These are phyloP conservation scores for Ctenosaura bakeri DNA, from an alignment of 2,797 vertebrate genomes.

Conservation along the genomic window DNA sequence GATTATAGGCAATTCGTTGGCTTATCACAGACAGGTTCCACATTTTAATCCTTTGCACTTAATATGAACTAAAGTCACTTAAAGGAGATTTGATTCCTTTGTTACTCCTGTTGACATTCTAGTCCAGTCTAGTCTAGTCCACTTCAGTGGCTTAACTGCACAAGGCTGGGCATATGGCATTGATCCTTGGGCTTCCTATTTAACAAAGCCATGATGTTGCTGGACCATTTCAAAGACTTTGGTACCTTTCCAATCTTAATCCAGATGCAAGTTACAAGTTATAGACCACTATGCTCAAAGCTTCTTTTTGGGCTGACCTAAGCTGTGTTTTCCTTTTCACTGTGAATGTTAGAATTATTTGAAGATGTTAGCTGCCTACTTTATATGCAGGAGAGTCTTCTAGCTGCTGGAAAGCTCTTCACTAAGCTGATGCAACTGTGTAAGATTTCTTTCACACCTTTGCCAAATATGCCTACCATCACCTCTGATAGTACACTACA, in stretches of 20 bases:
- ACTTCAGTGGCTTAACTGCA: not conserved
- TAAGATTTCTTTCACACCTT: not conserved
- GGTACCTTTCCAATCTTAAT: not conserved
- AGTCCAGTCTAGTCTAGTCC: not conserved
- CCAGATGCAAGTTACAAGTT: not conserved
- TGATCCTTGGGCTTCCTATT: not conserved
- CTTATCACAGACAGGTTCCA: not conserved
- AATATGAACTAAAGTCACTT: not conserved
- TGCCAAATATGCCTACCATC: not conserved
- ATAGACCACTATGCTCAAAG: not conserved
- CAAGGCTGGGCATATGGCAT: not conserved
- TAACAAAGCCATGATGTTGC: too few species aligned
- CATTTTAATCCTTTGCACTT: not conserved
- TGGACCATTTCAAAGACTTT: not conserved
- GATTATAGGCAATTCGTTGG: too few species aligned
- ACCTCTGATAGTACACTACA: not conserved
- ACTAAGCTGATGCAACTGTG: not conserved
- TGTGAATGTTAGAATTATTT: conserved; percentile 6
- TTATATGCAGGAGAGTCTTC: not conserved
- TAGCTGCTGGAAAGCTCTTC: conserved; percentile 12
- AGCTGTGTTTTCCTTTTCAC: not conserved
- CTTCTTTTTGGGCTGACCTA: not conserved
- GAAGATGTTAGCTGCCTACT: not conserved
- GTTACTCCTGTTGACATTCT: not conserved
- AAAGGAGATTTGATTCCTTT: not conserved